Percentiles rank a stretch among this genome's conserved stretches.
phyloP scores from a whole-genome alignment of 2,113 vertebrate genomes.

The Opisthocomus hoazin region DNA sequence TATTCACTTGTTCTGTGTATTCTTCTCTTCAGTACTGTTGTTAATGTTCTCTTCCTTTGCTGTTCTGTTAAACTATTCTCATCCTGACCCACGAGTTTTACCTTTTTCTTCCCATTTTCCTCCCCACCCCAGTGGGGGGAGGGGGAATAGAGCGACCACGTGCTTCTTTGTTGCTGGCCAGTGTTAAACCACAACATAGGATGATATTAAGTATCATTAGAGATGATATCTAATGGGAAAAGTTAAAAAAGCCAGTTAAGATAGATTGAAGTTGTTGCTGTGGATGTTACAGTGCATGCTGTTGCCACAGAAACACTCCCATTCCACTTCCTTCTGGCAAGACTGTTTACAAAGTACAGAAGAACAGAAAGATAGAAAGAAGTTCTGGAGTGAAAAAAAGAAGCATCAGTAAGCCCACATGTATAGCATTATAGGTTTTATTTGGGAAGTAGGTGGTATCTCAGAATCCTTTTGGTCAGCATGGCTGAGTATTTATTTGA shows the following conservation, averaged over 20 bases:
- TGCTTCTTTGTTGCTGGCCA: too few species aligned
- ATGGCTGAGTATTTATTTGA: not conserved
- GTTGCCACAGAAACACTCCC: not conserved
- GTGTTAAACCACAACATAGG: too few species aligned
- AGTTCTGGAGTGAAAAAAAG: not conserved
- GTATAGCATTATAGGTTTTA: not conserved
- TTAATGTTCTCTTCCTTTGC: too few species aligned
- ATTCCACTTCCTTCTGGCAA: not conserved
- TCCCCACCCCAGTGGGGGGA: too few species aligned
- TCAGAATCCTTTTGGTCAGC: not conserved
- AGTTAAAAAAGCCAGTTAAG: not conserved
- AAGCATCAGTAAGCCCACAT: not conserved
- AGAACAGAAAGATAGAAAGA: not conserved
- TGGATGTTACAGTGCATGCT: not conserved
- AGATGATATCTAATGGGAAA: not conserved
- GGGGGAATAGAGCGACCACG: too few species aligned
- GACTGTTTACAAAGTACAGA: not conserved
- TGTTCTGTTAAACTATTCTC: too few species aligned
- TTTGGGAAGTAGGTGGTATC: not conserved
- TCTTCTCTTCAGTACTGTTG: too few species aligned
- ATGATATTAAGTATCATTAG: not conserved
- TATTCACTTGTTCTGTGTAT: too few species aligned
- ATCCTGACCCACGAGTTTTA: too few species aligned
- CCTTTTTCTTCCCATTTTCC: too few species aligned
- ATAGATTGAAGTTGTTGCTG: not conserved